These are phyloP conservation scores for Gallinago media DNA, from an alignment of 2,113 vertebrate species.

Conservation along the genomic window DNA sequence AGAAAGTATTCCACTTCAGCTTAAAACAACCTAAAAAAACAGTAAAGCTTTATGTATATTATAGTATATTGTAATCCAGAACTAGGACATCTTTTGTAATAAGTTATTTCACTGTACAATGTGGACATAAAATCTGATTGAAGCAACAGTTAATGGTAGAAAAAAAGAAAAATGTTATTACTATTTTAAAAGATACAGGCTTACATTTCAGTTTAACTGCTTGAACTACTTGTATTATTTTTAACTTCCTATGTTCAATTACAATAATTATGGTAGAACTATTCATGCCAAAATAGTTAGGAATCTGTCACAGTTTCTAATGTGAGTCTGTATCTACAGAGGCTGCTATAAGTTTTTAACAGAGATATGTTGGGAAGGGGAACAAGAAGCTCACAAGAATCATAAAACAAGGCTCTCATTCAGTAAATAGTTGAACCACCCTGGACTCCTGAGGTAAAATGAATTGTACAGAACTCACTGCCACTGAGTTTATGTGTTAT, in stretches of 20 bases:
- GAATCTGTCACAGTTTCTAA: background rate
- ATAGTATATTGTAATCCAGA: constrained; percentile 46
- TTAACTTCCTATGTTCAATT: constrained; percentile 26
- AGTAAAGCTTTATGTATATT: constrained; percentile 56
- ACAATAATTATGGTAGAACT: background rate
- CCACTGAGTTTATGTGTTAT: background rate
- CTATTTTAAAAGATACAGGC: constrained; percentile 34
- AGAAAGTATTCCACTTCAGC: constrained; percentile 56
- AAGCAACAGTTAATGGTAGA: constrained; percentile 44
- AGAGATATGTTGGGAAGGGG: background rate
- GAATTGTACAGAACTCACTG: background rate
- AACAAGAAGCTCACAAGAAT: background rate
- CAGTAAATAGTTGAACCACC: background rate
- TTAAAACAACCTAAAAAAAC: constrained; percentile 63
- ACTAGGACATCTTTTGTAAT: constrained; percentile 17
- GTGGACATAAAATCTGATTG: constrained; percentile 23
- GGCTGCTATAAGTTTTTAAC: background rate
- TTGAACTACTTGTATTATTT: constrained; percentile 35
- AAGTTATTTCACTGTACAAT: background rate
- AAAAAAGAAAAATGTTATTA: constrained; percentile 37
- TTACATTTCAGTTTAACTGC: constrained; percentile 46
- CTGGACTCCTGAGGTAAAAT: background rate
- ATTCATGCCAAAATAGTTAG: background rate
- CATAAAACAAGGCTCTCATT: background rate
- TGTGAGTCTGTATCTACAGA: background rate